Percentiles rank a stretch among this genome's conserved stretches.
phyloP scores from a whole-genome alignment of 35 echinoderm and acorn worm genomes.

The Patiria miniata region DNA sequence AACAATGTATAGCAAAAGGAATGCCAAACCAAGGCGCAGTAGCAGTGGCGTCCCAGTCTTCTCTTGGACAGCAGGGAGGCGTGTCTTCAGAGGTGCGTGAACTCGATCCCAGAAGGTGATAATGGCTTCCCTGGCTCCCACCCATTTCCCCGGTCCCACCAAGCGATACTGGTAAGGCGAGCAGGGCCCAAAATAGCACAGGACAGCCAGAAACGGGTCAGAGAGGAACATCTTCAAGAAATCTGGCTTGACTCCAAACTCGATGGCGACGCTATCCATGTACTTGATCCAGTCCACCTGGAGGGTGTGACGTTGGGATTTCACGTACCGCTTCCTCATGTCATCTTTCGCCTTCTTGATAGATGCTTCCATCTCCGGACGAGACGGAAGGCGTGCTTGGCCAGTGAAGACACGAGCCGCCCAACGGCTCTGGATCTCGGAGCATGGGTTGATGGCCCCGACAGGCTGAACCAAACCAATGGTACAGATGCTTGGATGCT shows the following conservation, averaged over 20 bases:
- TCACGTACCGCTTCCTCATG: constrained; percentile 61
- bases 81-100: constrained; percentile 57
- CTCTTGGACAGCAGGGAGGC: constrained; percentile 12
- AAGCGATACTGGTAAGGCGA: constrained; percentile 87
- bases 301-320: constrained; percentile 83
- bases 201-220: constrained; percentile 66
- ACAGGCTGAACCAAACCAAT: constrained; percentile 77
- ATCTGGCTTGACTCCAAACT: constrained; percentile 82
- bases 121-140: constrained; percentile 73
- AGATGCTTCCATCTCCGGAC: constrained; percentile 55
- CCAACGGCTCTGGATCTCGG: constrained; percentile 89
- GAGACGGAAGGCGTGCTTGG: constrained; percentile 38
- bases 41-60: not conserved
- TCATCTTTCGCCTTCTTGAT: constrained; percentile 53
- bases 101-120: constrained; percentile 58
- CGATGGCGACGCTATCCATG: constrained; percentile 71
- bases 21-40: not conserved
- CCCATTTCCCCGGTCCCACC: constrained; percentile 84
- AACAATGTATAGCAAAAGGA: not conserved
- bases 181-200: constrained; percentile 70
- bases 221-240: constrained; percentile 57
- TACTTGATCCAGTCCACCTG: constrained; percentile 84
- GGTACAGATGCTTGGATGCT: constrained; percentile 62
- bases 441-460: constrained; percentile 78
- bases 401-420: constrained; percentile 81